These are phyloP conservation scores for Pipistrellus pipistrellus DNA, from an alignment of 2,797 vertebrate species.

Conservation along the genomic window DNA sequence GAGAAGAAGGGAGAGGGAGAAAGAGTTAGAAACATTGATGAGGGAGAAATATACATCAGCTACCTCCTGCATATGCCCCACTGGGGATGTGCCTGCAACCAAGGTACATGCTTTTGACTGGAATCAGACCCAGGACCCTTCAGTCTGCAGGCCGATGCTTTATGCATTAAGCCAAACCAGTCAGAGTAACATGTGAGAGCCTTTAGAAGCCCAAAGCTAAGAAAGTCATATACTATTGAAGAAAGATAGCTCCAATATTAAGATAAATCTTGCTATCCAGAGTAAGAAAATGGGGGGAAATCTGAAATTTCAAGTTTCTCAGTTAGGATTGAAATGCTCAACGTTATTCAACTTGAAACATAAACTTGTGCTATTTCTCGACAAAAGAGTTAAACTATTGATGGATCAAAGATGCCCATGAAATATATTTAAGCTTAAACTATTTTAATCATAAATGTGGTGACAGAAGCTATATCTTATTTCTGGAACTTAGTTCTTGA, in stretches of 20 bases:
- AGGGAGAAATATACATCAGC: too few species aligned
- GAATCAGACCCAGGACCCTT: too few species aligned
- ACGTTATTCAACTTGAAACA: slow-evolving; percentile 41
- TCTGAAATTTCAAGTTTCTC: slow-evolving; percentile 4
- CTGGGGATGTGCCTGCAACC: too few species aligned
- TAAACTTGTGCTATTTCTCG: not conserved
- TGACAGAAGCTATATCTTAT: not conserved
- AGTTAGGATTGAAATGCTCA: slow-evolving; percentile 14
- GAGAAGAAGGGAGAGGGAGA: too few species aligned
- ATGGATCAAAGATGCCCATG: not conserved
- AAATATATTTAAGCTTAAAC: slow-evolving; percentile 24
- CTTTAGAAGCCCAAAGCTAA: not conserved
- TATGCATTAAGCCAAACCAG: too few species aligned
- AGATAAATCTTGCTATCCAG: not conserved
- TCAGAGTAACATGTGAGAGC: not conserved
- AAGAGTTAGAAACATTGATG: too few species aligned
- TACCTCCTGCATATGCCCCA: too few species aligned
- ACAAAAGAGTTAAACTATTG: not conserved
- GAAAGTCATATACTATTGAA: not conserved
- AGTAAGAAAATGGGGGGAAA: not conserved
- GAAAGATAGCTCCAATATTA: not conserved
- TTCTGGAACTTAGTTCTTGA: slow-evolving; percentile 4
- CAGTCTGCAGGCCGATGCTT: too few species aligned
- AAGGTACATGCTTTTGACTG: too few species aligned
- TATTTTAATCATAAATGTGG: slow-evolving; percentile 50